phyloP scores from a whole-genome alignment of 1,140 invertebrate genomes.

The Eriosoma lanigerum region DNA sequence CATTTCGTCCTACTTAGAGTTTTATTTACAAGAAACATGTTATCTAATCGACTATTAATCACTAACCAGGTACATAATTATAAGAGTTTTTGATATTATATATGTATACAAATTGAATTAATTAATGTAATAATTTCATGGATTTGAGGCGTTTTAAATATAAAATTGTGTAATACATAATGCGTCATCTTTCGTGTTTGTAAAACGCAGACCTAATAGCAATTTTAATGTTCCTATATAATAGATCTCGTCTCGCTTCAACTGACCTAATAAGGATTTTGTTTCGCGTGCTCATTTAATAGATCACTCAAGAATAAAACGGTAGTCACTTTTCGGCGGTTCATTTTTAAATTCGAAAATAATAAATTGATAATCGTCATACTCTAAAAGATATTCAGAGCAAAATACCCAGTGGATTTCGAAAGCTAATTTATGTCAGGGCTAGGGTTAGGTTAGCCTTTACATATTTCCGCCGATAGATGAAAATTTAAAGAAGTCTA shows the following conservation, averaged over 20 bases:
- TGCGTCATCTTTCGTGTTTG: not conserved
- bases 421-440: no score
- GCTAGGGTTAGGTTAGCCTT: no score
- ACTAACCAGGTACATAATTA: not conserved
- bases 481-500: no score
- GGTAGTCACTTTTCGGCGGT: no score
- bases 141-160: not conserved
- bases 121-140: not conserved
- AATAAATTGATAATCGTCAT: not conserved
- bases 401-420: not conserved
- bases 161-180: not conserved
- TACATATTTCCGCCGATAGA: no score
- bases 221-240: no score
- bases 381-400: not conserved
- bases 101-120: not conserved
- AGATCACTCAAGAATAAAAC: no score
- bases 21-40: not conserved
- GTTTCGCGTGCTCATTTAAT: no score
- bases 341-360: not conserved
- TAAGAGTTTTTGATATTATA: not conserved
- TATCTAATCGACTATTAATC: not conserved
- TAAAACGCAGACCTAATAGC: no score
- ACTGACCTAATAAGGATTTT: not conserved
- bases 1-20: constrained; percentile 17
- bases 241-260: not conserved